Evolutionary conservation across 1,140 invertebrate species (phyloP).

Genomic region (Alviniconcha marisindica): DNA sequence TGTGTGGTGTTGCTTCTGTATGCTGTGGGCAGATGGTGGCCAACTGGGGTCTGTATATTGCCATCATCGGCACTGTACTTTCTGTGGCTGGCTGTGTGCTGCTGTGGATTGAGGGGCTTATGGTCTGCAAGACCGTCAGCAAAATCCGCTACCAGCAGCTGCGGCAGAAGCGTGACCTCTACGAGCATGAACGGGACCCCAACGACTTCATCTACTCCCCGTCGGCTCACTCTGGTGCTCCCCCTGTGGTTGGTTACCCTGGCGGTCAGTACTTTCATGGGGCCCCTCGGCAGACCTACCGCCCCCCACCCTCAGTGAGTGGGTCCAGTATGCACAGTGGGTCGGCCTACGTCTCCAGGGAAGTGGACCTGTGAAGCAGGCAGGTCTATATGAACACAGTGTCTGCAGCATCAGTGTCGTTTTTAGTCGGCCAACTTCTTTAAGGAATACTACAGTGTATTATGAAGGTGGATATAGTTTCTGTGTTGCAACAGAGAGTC

Average conservation of each 20-base stretch:
- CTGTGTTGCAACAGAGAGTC: no score
- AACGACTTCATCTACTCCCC: slow-evolving; percentile 36
- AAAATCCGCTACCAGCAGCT: slow-evolving; percentile 33
- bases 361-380: slow-evolving; percentile 28
- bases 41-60: slow-evolving; percentile 41
- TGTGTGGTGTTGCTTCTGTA: slow-evolving; percentile 18
- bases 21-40: slow-evolving; percentile 3
- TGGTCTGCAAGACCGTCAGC: slow-evolving; percentile 22
- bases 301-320: slow-evolving; percentile 26
- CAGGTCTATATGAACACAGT: no score
- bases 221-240: background rate
- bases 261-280: background rate
- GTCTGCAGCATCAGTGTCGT: no score
- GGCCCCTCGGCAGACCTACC: slow-evolving; percentile 12
- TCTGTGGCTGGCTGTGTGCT: slow-evolving; percentile 32
- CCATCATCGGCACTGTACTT: slow-evolving; percentile 33
- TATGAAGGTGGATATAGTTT: no score
- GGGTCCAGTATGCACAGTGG: slow-evolving; percentile 11
- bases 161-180: slow-evolving; percentile 20
- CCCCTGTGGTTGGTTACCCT: background rate
- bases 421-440: no score
- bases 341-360: background rate
- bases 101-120: slow-evolving; percentile 27
- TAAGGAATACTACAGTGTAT: no score
- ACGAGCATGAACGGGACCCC: slow-evolving; percentile 9